Percentiles rank a stretch among this genome's conserved stretches.
Conservation (phyloP, 1,140 invertebrate species). For the Lepidotrigona ventralis region DNA sequence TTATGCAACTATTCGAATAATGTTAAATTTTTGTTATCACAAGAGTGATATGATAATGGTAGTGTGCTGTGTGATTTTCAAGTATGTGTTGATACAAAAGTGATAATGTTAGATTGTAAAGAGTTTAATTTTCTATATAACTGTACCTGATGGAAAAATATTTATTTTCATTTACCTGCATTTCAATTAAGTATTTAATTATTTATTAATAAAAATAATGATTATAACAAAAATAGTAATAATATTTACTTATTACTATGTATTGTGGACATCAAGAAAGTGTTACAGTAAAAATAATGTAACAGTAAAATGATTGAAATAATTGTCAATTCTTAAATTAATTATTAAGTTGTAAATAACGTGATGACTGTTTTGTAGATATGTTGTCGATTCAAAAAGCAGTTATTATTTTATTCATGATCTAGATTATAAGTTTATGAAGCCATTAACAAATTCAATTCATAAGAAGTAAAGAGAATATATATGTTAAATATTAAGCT, state of each 20-base stretch:
- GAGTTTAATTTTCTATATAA: constrained; percentile 9
- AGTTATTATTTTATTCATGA: constrained; percentile 27
- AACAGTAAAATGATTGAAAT: constrained; percentile 21
- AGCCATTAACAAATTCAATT: constrained; percentile 14
- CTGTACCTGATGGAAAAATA: background rate
- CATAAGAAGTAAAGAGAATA: background rate
- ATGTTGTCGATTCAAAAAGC: background rate
- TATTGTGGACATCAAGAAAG: background rate
- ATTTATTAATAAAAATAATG: background rate
- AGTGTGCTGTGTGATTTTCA: constrained; percentile 49
- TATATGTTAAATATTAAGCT: background rate
- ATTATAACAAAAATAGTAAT: background rate
- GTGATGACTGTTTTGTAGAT: constrained; percentile 6
- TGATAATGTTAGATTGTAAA: constrained; percentile 37
- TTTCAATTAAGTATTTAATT: constrained; percentile 30
- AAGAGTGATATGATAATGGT: constrained; percentile 46
- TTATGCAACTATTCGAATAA: constrained; percentile 49
- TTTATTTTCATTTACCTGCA: constrained; percentile 11
- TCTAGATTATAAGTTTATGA: background rate
- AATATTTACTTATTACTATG: constrained; percentile 7
- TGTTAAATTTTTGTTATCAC: constrained; percentile 33
- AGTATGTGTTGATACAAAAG: constrained; percentile 10
- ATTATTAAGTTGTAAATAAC: constrained; percentile 6
- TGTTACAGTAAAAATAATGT: constrained; percentile 6
- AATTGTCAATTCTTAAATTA: background rate